phyloP scores from a whole-genome alignment of 2,797 vertebrate species.

The Margarornis squamiger region DNA sequence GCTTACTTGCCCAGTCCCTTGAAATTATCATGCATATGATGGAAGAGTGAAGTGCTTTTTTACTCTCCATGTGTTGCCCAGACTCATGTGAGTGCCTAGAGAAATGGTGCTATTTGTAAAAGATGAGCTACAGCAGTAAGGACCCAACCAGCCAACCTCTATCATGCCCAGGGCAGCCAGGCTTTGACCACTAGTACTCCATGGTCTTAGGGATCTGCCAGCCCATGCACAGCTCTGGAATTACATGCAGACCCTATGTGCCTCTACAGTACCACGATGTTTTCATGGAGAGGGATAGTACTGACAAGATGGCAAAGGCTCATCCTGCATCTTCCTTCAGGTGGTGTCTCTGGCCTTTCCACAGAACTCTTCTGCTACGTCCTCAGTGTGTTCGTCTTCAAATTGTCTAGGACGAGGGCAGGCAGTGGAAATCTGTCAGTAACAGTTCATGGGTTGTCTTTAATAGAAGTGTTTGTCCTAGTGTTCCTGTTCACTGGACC shows the following conservation, averaged over 20 bases:
- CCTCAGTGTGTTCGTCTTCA: not conserved
- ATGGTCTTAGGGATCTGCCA: not conserved
- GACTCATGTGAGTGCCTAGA: not conserved
- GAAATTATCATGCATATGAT: not conserved
- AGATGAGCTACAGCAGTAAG: not conserved
- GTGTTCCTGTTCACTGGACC: not conserved
- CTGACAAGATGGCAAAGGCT: not conserved
- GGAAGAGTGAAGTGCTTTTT: not conserved
- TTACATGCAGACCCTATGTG: accelerated
- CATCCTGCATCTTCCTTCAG: not conserved
- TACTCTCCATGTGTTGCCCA: not conserved
- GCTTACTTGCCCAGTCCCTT: not conserved
- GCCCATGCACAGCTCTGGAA: not conserved
- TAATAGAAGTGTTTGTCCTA: not conserved
- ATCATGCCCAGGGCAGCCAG: not conserved
- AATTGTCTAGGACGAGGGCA: accelerated
- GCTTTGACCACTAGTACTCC: not conserved
- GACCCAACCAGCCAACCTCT: not conserved
- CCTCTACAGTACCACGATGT: not conserved
- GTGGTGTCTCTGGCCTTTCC: not conserved
- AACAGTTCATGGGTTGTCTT: not conserved
- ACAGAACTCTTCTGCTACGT: not conserved
- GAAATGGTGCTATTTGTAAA: not conserved
- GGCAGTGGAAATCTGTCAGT: not conserved
- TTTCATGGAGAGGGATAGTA: not conserved